These are phyloP conservation scores for Camponotus fellah DNA, from an alignment of 2,888 invertebrate genomes.

Conservation along the genomic window DNA sequence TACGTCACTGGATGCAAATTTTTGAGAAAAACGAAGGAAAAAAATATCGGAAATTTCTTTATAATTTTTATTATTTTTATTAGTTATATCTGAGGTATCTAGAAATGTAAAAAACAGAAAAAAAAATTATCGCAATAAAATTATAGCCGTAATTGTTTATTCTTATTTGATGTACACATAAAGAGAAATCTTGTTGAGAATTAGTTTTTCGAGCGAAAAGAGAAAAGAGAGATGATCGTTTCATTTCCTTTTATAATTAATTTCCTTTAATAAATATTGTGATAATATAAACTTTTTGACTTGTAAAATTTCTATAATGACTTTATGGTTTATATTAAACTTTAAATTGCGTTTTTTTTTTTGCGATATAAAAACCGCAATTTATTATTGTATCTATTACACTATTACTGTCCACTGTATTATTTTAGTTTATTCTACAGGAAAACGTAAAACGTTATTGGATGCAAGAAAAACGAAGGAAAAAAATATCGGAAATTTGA, in stretches of 20 bases:
- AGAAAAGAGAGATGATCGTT: no score
- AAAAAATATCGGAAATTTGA: constrained; percentile 47
- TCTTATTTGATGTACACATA: background rate
- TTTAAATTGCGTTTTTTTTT: background rate
- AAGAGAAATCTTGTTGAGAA: background rate
- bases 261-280: no score
- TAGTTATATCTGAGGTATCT: background rate
- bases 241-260: no score
- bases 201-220: background rate
- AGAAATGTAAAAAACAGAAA: background rate
- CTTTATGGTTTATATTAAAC: background rate
- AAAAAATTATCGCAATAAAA: background rate
- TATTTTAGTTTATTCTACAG: background rate
- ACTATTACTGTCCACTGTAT: background rate
- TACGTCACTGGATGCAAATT: background rate
- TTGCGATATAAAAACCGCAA: background rate
- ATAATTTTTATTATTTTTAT: background rate
- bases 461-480: constrained; percentile 11
- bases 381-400: background rate
- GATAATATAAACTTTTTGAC: background rate
- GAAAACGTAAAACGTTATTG: background rate
- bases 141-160: background rate
- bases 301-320: background rate
- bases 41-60: constrained; percentile 45
- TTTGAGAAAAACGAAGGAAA: constrained; percentile 14